These are phyloP conservation scores for Trachelus tabidus DNA, from an alignment of 2,888 invertebrate species.

Conservation along the genomic window DNA sequence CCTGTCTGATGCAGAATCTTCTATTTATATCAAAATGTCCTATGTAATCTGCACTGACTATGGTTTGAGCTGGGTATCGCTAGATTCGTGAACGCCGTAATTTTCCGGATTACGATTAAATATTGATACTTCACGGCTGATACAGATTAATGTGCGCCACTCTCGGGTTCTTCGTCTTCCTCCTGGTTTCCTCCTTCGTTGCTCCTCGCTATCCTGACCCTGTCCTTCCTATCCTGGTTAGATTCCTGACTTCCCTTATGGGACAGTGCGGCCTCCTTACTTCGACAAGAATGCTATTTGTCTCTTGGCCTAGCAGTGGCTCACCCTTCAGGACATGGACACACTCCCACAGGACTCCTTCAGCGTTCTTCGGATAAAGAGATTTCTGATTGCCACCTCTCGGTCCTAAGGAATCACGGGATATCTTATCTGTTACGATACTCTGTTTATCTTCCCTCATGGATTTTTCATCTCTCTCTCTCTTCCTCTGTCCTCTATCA, in stretches of 20 bases:
- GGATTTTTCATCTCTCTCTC: not conserved
- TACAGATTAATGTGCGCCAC: constrained; percentile 61
- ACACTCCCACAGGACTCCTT: not conserved
- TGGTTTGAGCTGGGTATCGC: not conserved
- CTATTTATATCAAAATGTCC: not conserved
- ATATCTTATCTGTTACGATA: constrained; percentile 47
- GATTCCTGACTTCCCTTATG: not conserved
- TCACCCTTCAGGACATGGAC: not conserved
- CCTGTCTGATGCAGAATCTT: not conserved
- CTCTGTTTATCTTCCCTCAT: constrained; percentile 37
- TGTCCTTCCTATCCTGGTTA: not conserved
- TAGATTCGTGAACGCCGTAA: constrained; percentile 33
- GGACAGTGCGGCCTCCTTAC: not conserved
- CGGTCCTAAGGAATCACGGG: constrained; percentile 40
- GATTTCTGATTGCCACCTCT: constrained; percentile 45
- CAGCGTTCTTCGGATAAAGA: constrained; percentile 11
- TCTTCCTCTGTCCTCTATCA: not conserved
- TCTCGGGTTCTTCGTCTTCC: not conserved
- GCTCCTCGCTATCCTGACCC: not conserved
- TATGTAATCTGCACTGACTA: not conserved
- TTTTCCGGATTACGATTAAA: constrained; percentile 64
- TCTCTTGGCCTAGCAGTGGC: constrained; percentile 39
- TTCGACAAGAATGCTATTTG: constrained; percentile 48
- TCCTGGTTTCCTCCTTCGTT: not conserved
- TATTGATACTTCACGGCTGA: constrained; percentile 59